Percentiles rank a stretch among this genome's conserved stretches.
These are phyloP conservation scores for Phrynosoma blainvillii DNA, from an alignment of 2,113 vertebrate species.

Conservation along the genomic window DNA sequence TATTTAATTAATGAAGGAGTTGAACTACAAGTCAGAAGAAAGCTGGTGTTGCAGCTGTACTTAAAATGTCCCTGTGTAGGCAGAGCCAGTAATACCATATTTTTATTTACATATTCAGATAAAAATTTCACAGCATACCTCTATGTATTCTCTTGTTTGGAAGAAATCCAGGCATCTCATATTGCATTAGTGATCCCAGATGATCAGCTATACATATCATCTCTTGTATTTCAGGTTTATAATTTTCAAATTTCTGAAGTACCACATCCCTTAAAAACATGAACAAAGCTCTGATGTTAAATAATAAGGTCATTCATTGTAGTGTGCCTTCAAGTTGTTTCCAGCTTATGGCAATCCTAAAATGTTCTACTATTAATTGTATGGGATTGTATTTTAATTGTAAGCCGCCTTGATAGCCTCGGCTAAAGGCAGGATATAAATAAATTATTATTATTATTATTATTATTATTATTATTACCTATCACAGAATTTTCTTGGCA, in stretches of 20 bases:
- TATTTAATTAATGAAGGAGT: conserved; percentile 2
- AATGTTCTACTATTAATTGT: no score
- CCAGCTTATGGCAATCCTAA: no score
- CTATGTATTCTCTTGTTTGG: conserved; percentile 95
- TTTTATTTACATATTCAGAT: not conserved
- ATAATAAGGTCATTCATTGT: not conserved
- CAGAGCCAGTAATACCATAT: not conserved
- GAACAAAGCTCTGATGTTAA: conserved; percentile 4
- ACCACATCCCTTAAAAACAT: conserved; percentile 87
- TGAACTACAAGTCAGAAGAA: not conserved
- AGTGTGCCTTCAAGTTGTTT: no score
- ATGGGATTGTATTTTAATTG: no score
- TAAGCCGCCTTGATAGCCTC: no score
- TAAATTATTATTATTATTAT: no score
- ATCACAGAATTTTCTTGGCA: no score
- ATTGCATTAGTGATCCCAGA: conserved; percentile 94
- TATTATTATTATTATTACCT: no score
- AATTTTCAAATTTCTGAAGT: conserved; percentile 94
- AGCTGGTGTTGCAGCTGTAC: not conserved
- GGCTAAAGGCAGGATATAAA: no score
- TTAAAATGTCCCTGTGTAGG: not conserved
- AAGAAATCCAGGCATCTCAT: conserved; percentile 95
- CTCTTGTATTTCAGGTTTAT: conserved; percentile 90
- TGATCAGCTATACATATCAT: conserved; percentile 93
- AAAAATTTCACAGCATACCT: conserved; percentile 77